Evolutionary conservation across 2,113 vertebrate species (phyloP).

Genomic region (Sapajus apella): DNA sequence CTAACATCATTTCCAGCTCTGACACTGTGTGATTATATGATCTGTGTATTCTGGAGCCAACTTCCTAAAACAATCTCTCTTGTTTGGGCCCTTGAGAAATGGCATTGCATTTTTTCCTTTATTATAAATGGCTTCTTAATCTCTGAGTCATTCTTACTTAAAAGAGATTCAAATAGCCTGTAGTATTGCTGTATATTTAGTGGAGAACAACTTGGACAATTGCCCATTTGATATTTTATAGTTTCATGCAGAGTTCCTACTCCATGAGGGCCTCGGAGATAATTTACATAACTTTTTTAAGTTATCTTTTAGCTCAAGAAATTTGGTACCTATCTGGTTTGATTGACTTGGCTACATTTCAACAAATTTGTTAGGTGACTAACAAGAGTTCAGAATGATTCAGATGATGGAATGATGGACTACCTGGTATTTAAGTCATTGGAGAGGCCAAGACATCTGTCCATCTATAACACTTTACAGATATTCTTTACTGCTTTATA

Average conservation of each 20-base stretch:
- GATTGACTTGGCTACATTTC: neutral
- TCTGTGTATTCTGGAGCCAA: slow-evolving; percentile 32
- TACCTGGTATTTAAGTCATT: neutral
- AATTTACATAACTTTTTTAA: slow-evolving; percentile 4
- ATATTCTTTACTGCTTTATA: neutral
- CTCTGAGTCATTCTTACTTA: slow-evolving; percentile 66
- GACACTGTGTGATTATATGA: slow-evolving; percentile 29
- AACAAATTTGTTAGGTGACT: neutral
- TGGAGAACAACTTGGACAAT: slow-evolving; percentile 49
- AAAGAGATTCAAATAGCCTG: slow-evolving; percentile 50
- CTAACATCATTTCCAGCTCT: slow-evolving; percentile 21
- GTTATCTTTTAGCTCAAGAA: neutral
- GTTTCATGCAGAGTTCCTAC: slow-evolving; percentile 17
- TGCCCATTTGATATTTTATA: slow-evolving; percentile 40
- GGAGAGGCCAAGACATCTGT: neutral
- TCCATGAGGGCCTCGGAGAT: neutral
- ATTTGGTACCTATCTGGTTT: slow-evolving; percentile 6
- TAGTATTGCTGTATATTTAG: slow-evolving; percentile 39
- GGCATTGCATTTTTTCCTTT: slow-evolving; percentile 20
- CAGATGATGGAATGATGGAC: neutral
- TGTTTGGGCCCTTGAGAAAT: slow-evolving; percentile 56
- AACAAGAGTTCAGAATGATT: slow-evolving; percentile 35
- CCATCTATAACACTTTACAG: neutral
- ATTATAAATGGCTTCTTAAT: slow-evolving; percentile 47
- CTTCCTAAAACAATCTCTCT: slow-evolving; percentile 39